Percentiles rank a stretch among this genome's conserved stretches.
Evolutionary conservation across 1,140 invertebrate genomes (phyloP).

Genomic region (Anoplophora glabripennis): DNA sequence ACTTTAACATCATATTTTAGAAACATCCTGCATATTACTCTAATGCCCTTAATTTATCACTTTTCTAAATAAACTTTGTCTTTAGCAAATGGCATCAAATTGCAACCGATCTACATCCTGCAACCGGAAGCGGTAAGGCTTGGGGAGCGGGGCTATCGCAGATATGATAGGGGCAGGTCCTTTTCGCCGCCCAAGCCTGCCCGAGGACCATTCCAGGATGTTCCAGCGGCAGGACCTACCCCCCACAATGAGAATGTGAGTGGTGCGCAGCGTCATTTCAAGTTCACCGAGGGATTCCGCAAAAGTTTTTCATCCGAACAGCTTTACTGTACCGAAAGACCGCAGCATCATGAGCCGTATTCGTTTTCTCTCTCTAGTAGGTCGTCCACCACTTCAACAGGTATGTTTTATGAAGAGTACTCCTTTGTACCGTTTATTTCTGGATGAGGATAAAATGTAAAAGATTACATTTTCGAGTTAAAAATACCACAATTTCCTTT

Average conservation of each 20-base stretch:
- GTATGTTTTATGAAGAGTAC: too few relatives aligned
- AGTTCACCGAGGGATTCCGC: slow-evolving; percentile 23
- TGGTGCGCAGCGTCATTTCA: not conserved
- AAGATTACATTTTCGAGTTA: too few relatives aligned
- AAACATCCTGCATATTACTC: too few relatives aligned
- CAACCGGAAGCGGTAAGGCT: slow-evolving; percentile 26
- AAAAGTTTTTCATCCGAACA: slow-evolving; percentile 47
- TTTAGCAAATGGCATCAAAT: slow-evolving; percentile 23
- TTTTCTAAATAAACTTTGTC: not conserved
- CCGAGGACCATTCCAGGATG: not conserved
- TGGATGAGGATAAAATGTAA: too few relatives aligned
- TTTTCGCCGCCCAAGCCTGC: slow-evolving; percentile 28
- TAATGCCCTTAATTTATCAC: slow-evolving; percentile 1
- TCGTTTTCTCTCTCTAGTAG: slow-evolving; percentile 33
- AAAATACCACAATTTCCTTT: too few relatives aligned
- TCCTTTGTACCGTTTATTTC: too few relatives aligned
- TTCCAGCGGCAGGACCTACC: not conserved
- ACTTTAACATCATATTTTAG: too few relatives aligned
- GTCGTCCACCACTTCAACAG: slow-evolving; percentile 40
- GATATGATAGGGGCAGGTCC: slow-evolving; percentile 30
- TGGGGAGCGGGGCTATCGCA: slow-evolving; percentile 12
- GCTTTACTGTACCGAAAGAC: slow-evolving; percentile 26
- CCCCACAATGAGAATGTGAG: not conserved
- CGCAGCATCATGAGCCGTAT: slow-evolving; percentile 20
- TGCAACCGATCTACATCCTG: slow-evolving; percentile 39